Percentiles rank a stretch among this genome's conserved stretches.
These are phyloP conservation scores for Taxidea taxus DNA, from an alignment of 2,113 vertebrate genomes.

Conservation along the genomic window DNA sequence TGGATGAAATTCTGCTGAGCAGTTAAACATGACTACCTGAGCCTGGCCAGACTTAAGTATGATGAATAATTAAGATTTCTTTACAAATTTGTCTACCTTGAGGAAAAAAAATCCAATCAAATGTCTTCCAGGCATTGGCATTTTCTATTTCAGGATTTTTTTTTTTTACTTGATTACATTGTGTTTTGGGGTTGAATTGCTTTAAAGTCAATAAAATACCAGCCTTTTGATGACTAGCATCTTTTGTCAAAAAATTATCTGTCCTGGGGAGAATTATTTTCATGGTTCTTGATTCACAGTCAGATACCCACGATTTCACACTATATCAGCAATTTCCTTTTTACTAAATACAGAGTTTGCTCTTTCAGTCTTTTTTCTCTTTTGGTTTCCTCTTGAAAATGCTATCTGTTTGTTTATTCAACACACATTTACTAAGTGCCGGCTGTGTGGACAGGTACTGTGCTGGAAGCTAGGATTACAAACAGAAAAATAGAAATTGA, in stretches of 20 bases:
- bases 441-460: background rate
- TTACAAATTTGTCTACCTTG: background rate
- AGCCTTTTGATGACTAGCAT: background rate
- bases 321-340: background rate
- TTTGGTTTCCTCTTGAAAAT: constrained; percentile 5
- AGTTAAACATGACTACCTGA: background rate
- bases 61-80: constrained; percentile 18
- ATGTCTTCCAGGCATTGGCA: background rate
- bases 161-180: background rate
- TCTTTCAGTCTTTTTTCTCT: background rate
- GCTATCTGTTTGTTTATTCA: constrained; percentile 23
- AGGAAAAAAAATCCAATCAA: background rate
- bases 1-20: background rate
- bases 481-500: constrained; percentile 22
- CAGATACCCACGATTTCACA: background rate
- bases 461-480: background rate
- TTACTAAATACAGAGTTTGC: background rate
- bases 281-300: background rate
- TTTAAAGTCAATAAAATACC: background rate
- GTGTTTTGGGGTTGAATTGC: background rate
- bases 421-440: background rate
- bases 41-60: background rate
- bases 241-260: background rate
- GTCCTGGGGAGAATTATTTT: background rate
- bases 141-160: constrained; percentile 28